A percentile compares a stretch with the other conserved stretches of the same genome.
Conservation (phyloP, 2,113 vertebrate genomes). For the Agapornis roseicollis region DNA sequence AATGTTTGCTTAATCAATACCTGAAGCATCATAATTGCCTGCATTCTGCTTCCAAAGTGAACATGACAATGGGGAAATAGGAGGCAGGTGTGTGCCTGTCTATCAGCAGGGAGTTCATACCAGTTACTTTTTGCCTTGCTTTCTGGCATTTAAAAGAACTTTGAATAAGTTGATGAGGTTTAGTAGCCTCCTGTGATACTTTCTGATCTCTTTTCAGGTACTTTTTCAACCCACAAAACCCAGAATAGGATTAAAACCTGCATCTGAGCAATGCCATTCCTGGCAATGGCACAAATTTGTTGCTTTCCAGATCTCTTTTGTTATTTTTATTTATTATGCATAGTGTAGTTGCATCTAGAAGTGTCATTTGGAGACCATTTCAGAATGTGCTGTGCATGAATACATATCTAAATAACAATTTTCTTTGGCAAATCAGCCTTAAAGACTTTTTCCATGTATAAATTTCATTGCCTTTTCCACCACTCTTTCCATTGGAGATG, state of each 20-base stretch:
- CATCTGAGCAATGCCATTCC: neutral
- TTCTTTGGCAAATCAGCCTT: neutral
- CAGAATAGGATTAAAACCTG: neutral
- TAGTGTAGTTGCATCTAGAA: neutral
- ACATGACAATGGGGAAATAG: rapidly evolving
- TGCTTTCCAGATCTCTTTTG: conserved; percentile 26
- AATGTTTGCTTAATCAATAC: neutral
- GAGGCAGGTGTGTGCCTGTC: conserved; percentile 21
- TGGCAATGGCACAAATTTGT: neutral
- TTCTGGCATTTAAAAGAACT: conserved; percentile 3
- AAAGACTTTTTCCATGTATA: neutral
- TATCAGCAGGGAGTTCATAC: neutral
- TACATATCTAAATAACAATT: neutral
- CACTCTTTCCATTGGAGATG: rapidly evolving
- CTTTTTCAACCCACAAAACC: conserved; percentile 22
- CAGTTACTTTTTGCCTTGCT: neutral
- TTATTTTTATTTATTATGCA: conserved; percentile 41
- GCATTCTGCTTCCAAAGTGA: neutral
- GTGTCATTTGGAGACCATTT: neutral
- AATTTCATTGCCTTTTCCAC: neutral
- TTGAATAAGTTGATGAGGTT: conserved; percentile 34
- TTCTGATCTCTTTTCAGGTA: neutral
- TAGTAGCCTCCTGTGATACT: conserved; percentile 1
- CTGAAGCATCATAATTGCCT: neutral
- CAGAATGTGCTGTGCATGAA: neutral